These are phyloP conservation scores for Rhinoderma darwinii DNA, from an alignment of 2,113 vertebrate genomes.

Conservation along the genomic window DNA sequence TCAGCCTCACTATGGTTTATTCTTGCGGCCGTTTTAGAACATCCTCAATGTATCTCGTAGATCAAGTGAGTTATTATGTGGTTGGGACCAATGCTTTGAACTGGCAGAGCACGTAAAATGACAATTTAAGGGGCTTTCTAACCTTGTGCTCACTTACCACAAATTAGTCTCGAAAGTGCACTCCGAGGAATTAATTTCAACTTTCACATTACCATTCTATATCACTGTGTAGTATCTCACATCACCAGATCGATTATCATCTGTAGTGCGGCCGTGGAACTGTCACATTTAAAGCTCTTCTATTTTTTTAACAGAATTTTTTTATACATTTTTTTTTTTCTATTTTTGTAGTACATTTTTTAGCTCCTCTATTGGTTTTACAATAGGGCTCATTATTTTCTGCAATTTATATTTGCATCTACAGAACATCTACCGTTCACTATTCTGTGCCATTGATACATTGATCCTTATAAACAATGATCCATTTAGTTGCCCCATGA, in stretches of 20 bases:
- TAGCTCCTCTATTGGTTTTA: neutral
- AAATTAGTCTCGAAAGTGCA: conserved; percentile 54
- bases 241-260: conserved; percentile 12
- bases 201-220: conserved; percentile 44
- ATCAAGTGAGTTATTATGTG: conserved; percentile 44
- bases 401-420: no score
- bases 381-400: neutral
- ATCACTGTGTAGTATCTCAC: conserved; percentile 39
- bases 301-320: neutral
- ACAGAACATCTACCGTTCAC: neutral
- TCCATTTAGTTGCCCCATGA: neutral
- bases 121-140: conserved; percentile 52
- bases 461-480: neutral
- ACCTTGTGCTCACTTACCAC: conserved; percentile 51
- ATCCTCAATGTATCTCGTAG: neutral
- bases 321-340: neutral
- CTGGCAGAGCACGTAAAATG: conserved; percentile 45
- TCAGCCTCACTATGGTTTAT: neutral
- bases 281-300: conserved; percentile 9
- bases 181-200: conserved; percentile 48
- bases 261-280: neutral
- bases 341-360: neutral
- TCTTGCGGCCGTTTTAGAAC: neutral
- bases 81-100: conserved; percentile 39
- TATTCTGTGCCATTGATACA: neutral